Evolutionary conservation across 2,113 vertebrate species (phyloP).

Genomic region (Gracilinanus agilis): DNA sequence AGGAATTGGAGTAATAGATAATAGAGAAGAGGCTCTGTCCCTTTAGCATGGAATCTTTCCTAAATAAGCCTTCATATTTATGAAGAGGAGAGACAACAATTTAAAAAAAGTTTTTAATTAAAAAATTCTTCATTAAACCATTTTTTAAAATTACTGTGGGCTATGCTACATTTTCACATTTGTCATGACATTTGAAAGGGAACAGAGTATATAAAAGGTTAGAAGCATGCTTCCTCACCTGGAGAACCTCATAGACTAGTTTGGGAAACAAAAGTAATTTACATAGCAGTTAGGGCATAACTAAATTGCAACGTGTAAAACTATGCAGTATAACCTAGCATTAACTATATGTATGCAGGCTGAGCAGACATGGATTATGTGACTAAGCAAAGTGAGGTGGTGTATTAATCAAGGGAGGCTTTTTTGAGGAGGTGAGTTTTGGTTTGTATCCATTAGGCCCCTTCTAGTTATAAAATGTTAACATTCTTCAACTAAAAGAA

Average conservation of each 20-base stretch:
- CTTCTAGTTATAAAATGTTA: background rate
- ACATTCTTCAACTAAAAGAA: background rate
- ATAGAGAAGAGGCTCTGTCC: background rate
- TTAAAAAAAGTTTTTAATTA: background rate
- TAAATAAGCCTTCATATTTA: background rate
- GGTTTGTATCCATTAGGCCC: background rate
- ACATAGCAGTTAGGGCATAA: background rate
- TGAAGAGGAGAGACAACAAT: background rate
- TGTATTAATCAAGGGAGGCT: background rate
- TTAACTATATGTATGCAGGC: background rate
- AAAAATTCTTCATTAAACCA: background rate
- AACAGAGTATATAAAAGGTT: background rate
- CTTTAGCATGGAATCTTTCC: background rate
- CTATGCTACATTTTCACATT: background rate
- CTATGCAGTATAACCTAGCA: background rate
- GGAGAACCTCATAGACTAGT: background rate
- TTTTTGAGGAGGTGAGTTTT: conserved; percentile 3
- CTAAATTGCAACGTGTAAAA: background rate
- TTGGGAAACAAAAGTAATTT: background rate
- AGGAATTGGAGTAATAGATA: background rate
- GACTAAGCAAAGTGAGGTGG: background rate
- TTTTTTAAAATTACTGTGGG: background rate
- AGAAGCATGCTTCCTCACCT: background rate
- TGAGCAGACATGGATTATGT: conserved; percentile 3
- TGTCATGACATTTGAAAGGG: background rate